Evolutionary conservation across 1,140 invertebrate genomes (phyloP), one percentile per base, ranked within the genome.

Genomic region (Drosophila rhopaloa): DNA sequence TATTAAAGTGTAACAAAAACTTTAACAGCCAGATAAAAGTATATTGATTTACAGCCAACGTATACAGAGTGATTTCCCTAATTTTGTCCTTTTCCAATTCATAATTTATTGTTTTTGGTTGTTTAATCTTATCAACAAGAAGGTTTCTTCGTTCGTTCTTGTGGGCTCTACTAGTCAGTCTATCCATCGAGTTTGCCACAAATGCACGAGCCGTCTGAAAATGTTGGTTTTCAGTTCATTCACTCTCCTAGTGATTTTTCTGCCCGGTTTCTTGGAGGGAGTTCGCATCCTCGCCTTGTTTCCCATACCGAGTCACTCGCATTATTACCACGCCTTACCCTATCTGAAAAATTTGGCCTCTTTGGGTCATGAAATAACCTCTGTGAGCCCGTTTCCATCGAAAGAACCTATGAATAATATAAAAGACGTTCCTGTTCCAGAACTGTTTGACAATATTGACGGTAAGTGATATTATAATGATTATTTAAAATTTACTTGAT

Each of bases 301-400:
- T 55, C 62, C 62, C 10, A 47, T 68, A 47, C 62, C 62, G 0
- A 16, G 29, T n/a, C 38, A 37, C 2, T 70, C 67, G 1, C 67
- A 71, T n/a, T 68, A 37, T 10, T 40, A 16, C 6, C 51, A 68
- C 19, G 51, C 62, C 0, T 5, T 68, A 6, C 50, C 67, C 3
- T 71, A 71, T 19, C 16, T 71, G 1, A 71, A 70, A 11, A 47
- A 13, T 2, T 46, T 71, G 43, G 67, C 67, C 1, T 56, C 50
- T n/a, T 7, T 47, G 43, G 67, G 67, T 0, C 67, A 71, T 41
- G 50, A 71, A 19, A 29, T 71, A 16, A 71, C 43, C 6, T 56
- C 44, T 1, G 16, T 71, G 4, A 71, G 27, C 46, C 63, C 67
- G 0, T 71, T 41, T 40, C n/a, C 43, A 0, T 24, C 1, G 5